phyloP scores from a whole-genome alignment of 2,113 vertebrate genomes.

The Taurulus bubalis region DNA sequence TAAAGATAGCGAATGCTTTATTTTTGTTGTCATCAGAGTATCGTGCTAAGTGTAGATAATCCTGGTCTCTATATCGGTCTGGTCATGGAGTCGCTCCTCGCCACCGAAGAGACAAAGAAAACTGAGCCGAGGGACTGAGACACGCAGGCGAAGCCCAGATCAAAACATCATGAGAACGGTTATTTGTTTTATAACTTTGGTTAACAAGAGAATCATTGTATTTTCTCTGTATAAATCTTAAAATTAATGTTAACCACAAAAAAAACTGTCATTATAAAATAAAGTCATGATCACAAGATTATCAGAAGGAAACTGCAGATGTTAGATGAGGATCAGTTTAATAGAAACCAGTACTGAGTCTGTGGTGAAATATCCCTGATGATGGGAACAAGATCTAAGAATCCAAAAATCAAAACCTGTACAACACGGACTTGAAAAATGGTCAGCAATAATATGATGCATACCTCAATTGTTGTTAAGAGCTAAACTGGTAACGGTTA shows the following conservation, averaged over 20 bases:
- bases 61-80: background rate
- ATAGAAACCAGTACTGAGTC: background rate
- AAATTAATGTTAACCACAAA: background rate
- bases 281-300: constrained; percentile 13
- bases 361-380: background rate
- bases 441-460: background rate
- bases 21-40: background rate
- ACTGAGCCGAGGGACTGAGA: background rate
- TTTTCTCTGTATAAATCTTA: background rate
- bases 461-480: background rate
- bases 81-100: background rate
- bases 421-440: background rate
- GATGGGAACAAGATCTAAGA: background rate
- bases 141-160: background rate
- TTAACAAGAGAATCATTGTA: background rate
- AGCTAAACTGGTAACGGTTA: background rate
- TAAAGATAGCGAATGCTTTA: background rate
- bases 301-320: background rate
- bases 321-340: background rate
- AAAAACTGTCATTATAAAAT: background rate
- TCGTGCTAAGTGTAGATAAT: background rate
- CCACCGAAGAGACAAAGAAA: background rate
- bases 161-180: background rate
- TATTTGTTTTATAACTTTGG: background rate
- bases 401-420: background rate